phyloP scores from a whole-genome alignment of 2,797 vertebrate species.

The Nannoperca australis region DNA sequence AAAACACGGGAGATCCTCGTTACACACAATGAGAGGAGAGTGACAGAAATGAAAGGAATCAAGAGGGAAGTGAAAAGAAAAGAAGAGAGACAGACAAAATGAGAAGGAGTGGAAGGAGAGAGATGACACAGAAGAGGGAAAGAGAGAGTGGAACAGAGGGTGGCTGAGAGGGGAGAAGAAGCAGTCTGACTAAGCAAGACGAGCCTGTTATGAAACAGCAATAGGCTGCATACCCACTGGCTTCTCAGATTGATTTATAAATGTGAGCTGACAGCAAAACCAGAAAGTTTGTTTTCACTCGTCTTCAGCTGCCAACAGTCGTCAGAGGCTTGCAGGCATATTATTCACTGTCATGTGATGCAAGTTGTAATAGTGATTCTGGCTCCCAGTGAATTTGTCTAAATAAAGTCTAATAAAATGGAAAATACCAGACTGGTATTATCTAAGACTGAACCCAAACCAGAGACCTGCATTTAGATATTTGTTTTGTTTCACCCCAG shows the following conservation, averaged over 20 bases:
- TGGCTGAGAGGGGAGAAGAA: constrained; percentile 19
- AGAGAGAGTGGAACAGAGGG: constrained; percentile 26
- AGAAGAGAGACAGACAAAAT: neutral
- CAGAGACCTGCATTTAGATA: neutral
- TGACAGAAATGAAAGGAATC: constrained; percentile 22
- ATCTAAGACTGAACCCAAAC: neutral
- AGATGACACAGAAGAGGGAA: constrained; percentile 8
- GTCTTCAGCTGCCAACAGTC: constrained; percentile 78
- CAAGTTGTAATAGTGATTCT: constrained; percentile 47
- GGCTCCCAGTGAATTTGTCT: constrained; percentile 51
- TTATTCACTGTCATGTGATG: constrained; percentile 71
- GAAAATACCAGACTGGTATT: too few species aligned
- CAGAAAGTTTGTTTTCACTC: too few species aligned
- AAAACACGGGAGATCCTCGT: constrained; percentile 40
- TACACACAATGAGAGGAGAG: constrained; percentile 25
- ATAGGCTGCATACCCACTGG: constrained; percentile 60
- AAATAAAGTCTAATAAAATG: constrained; percentile 30
- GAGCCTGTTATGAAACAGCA: constrained; percentile 70
- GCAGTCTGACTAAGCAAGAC: constrained; percentile 75
- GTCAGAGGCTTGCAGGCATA: constrained; percentile 64
- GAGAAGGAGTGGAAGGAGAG: constrained; percentile 26
- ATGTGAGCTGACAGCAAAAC: constrained; percentile 81
- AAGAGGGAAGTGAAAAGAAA: constrained; percentile 3
- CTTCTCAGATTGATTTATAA: constrained; percentile 77
- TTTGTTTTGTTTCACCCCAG: neutral